Conservation (phyloP, 1,140 invertebrate genomes). For the Aphis gossypii region DNA sequence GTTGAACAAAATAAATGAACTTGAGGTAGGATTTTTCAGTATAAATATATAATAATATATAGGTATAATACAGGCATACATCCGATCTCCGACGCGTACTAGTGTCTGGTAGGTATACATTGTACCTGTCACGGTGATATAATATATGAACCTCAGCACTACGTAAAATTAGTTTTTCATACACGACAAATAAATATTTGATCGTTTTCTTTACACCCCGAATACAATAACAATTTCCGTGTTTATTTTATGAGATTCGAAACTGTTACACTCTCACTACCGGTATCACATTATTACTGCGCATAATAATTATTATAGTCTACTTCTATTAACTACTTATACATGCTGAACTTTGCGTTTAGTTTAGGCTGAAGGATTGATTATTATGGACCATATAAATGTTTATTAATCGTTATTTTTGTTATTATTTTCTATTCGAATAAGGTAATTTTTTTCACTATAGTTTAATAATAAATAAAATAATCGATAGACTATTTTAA, state of each 20-base stretch:
- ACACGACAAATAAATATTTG: neutral
- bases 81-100: neutral
- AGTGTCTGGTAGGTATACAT: neutral
- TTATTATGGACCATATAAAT: neutral
- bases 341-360: neutral
- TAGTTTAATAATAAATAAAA: neutral
- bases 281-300: neutral
- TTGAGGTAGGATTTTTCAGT: neutral
- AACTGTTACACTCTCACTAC: neutral
- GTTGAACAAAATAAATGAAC: constrained; percentile 22
- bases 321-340: no score
- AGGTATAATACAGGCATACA: neutral
- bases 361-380: neutral
- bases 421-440: neutral
- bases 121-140: neutral
- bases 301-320: no score
- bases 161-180: constrained; percentile 32
- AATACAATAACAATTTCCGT: neutral
- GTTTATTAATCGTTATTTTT: neutral
- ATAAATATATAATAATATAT: neutral
- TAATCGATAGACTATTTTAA: neutral
- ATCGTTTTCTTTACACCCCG: neutral
- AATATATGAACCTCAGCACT: constrained; percentile 18
- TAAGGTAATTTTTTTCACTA: neutral
- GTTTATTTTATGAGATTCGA: neutral